Conservation (phyloP, 2,113 vertebrate genomes). For the Hippopotamus amphibius region DNA sequence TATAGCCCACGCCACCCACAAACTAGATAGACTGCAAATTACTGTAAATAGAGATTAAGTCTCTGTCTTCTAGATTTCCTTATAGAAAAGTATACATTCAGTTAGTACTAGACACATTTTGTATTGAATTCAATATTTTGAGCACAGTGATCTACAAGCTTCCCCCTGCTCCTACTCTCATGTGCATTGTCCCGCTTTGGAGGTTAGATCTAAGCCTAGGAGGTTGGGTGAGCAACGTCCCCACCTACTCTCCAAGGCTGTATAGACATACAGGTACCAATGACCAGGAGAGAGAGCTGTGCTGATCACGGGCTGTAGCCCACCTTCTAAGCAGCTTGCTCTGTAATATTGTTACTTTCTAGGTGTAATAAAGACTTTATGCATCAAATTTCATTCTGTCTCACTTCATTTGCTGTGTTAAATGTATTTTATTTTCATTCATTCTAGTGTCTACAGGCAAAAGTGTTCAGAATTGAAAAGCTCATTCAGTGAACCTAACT, state of each 20-base stretch:
- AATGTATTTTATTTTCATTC: slow-evolving; percentile 55
- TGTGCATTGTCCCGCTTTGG: not conserved
- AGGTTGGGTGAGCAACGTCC: not conserved
- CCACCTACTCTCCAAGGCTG: not conserved
- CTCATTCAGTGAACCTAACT: not conserved
- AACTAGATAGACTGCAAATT: not conserved
- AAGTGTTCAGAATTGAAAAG: slow-evolving; percentile 20
- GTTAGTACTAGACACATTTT: not conserved
- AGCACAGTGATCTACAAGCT: not conserved
- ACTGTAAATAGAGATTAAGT: not conserved
- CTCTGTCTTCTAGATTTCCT: not conserved
- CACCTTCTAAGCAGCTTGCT: not conserved
- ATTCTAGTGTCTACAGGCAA: not conserved
- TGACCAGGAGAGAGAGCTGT: not conserved
- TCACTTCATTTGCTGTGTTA: slow-evolving; percentile 41
- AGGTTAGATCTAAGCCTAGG: not conserved
- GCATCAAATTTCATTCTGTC: not conserved
- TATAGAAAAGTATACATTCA: not conserved
- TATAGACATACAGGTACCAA: not conserved
- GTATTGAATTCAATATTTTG: not conserved
- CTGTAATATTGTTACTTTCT: not conserved
- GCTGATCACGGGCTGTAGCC: too few relatives aligned
- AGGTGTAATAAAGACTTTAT: slow-evolving; percentile 45
- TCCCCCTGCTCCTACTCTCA: not conserved
- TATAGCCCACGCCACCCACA: not conserved